phyloP scores from a whole-genome alignment of 1,140 invertebrate species.

The Caerostris extrusa region DNA sequence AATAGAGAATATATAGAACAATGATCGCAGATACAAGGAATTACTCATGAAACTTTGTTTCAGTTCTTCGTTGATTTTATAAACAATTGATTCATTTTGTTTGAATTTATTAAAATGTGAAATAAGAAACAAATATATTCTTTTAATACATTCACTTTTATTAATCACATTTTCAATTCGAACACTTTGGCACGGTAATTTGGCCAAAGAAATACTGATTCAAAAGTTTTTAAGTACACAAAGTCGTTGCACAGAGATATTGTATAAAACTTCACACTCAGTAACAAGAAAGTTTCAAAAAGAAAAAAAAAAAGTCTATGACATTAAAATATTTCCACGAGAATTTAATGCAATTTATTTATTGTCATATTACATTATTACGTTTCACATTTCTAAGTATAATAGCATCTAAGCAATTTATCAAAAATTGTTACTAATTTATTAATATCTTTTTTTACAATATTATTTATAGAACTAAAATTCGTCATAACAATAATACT shows the following conservation, averaged over 20 bases:
- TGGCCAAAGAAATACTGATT: conserved; percentile 66
- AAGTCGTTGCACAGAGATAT: conserved; percentile 52
- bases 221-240: conserved; percentile 44
- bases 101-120: neutral
- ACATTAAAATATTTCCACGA: conserved; percentile 52
- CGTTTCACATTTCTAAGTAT: neutral
- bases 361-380: neutral
- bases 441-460: neutral
- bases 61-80: too few species aligned
- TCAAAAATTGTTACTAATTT: neutral
- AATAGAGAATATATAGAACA: too few species aligned
- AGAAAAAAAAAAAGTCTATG: conserved; percentile 8
- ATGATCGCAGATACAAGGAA: too few species aligned
- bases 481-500: too few species aligned
- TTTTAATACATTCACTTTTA: conserved; percentile 40
- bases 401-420: neutral
- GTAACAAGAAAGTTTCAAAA: conserved; percentile 33
- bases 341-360: conserved; percentile 3
- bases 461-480: too few species aligned
- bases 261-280: conserved; percentile 57
- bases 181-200: conserved; percentile 55
- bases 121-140: neutral
- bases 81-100: too few species aligned
- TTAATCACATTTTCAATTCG: conserved; percentile 51
- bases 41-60: too few species aligned